Evolutionary conservation across 2,113 vertebrate species (phyloP), one percentile per base, ranked within the genome.

Genomic region (Gallinago undulata): DNA sequence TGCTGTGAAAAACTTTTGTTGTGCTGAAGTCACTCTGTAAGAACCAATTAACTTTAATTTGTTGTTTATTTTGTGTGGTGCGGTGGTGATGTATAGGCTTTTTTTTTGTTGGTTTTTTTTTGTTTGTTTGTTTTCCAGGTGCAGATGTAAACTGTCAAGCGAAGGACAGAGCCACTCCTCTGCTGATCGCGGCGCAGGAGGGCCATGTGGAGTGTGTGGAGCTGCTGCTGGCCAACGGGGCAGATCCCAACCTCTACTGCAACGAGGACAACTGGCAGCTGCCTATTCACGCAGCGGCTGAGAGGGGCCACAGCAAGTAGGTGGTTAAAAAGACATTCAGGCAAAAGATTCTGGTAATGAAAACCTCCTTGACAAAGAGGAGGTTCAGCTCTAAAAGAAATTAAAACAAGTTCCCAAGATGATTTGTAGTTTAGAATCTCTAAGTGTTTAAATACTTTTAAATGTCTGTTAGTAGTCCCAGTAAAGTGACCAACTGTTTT

Each of bases 131-230:
- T 10, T 27, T 84, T 90, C 63, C 82, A 99, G 99, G 99, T 66
- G 99, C 99, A 31, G 97, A 98, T 2, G 96, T 99, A 76, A 99
- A 99, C 97, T 97, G 97, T 80, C 99, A 99, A 90, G 99, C 99
- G 22, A 98, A 97, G 19, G 99, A 99, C 96, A 97, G 98, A 93
- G 99, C 99, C 75, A 99, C 99, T 3, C 99, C 99, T 3, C 98
- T 99, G 83, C 97, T 99, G 87, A 99, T 99, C 19, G 99, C 99
- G n/a, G 98, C 99, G 4, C 99, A 99, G 94, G 99, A 99, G 92
- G 99, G 99, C n/a, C 99, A 99, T 45, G 19, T 74, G 4, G 47
- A 92, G 1, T 97, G 99, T 50, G 98, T 99, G 97, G 97, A 98
- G 8, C 87, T 98, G 47, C 96, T 99, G 82, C 23, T 99, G 87